These are phyloP conservation scores for Platycnemis pennipes DNA, from an alignment of 2,888 invertebrate genomes.

Conservation along the genomic window DNA sequence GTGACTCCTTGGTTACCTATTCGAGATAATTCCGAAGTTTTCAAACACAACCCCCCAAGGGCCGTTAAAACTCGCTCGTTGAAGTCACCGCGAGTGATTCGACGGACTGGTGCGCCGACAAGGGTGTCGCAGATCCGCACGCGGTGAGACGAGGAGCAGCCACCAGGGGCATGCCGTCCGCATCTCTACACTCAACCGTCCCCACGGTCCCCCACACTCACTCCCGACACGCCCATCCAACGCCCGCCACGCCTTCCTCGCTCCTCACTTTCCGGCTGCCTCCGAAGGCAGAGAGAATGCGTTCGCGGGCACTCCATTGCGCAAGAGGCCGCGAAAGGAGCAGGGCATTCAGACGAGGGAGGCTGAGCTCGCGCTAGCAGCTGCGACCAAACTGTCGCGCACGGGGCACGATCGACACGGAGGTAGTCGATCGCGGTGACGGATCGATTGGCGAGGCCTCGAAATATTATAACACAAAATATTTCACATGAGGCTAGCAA, in stretches of 20 bases:
- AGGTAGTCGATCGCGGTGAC: background rate
- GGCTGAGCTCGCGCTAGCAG: background rate
- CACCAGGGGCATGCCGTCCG: background rate
- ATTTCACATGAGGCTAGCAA: no score
- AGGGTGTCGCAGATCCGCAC: no score
- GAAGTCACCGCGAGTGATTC: conserved; percentile 34
- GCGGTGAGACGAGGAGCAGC: no score
- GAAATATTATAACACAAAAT: no score
- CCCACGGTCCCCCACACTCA: background rate
- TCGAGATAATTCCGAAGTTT: no score
- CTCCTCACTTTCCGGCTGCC: conserved; percentile 19
- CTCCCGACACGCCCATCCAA: background rate
- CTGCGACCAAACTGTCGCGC: conserved; percentile 17
- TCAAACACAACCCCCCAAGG: no score
- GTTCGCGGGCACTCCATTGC: conserved; percentile 35
- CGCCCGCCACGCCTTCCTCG: background rate
- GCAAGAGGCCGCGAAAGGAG: background rate
- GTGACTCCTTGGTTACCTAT: no score
- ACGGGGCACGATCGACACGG: background rate
- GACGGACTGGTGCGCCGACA: background rate
- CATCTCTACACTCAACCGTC: background rate
- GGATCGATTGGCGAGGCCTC: background rate
- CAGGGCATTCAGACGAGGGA: no score
- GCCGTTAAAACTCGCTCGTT: conserved; percentile 58
- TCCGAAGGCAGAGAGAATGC: conserved; percentile 9